Evolutionary conservation across 2,797 vertebrate species (phyloP).

Genomic region (Gadopsis bispinosus): DNA sequence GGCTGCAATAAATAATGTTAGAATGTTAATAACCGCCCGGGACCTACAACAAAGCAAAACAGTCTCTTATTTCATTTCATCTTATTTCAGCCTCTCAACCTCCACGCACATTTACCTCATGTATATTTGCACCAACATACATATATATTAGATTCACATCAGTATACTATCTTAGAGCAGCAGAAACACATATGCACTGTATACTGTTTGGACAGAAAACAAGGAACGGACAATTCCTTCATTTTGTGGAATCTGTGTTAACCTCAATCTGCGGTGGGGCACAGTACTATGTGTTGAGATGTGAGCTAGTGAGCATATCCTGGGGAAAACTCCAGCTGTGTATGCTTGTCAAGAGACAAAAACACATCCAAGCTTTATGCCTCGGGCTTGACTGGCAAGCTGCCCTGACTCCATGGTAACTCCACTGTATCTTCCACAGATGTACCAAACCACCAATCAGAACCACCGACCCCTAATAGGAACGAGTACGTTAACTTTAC

Average conservation of each 20-base stretch:
- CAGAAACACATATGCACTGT: conserved; percentile 69
- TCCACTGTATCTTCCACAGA: conserved; percentile 88
- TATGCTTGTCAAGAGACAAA: conserved; percentile 67
- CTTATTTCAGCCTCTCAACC: conserved; percentile 42
- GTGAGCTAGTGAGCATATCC: conserved; percentile 79
- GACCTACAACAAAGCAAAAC: conserved; percentile 46
- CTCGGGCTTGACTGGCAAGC: conserved; percentile 79
- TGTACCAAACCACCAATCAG: conserved; percentile 84
- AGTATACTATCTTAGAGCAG: conserved; percentile 74
- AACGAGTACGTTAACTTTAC: conserved; percentile 75
- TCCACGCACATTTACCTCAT: conserved; percentile 53
- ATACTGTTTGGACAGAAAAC: conserved; percentile 72
- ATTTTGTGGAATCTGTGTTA: conserved; percentile 74
- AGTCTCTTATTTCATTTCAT: conserved; percentile 38
- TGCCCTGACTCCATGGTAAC: conserved; percentile 83
- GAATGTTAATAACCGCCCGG: conserved; percentile 45
- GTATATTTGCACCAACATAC: conserved; percentile 69
- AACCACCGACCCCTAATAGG: conserved; percentile 72
- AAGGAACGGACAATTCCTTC: conserved; percentile 76
- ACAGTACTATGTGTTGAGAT: conserved; percentile 80
- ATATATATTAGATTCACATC: conserved; percentile 68
- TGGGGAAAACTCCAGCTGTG: conserved; percentile 69
- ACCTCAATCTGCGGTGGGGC: conserved; percentile 78
- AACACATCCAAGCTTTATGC: conserved; percentile 61
- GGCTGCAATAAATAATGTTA: conserved; percentile 42